Evolutionary conservation across 2,888 invertebrate species (phyloP), one percentile per base, ranked within the genome.

Genomic region (Flexamia atlantica): DNA sequence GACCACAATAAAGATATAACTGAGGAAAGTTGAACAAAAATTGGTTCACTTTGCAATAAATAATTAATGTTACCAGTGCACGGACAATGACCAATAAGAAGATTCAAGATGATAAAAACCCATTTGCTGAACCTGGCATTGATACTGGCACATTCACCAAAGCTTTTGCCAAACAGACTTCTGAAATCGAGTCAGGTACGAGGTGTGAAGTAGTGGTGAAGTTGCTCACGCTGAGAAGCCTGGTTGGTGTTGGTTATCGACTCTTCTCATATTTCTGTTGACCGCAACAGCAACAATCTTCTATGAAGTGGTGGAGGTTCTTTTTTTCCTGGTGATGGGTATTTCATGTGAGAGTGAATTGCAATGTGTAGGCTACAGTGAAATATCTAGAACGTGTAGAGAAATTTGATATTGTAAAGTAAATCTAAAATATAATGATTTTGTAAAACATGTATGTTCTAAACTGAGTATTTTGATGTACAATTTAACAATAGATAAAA

Each of bases 31-130:
- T 36, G 9, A 7, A 4, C 36, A 36, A 36, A 9, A 36, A 9
- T 7, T 7, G 5, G 9, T 7, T 36, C 9, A 36, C 36, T 36
- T 36, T 36, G 4, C 36, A 36, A 36, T 36, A 4, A 36, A 36
- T 36, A 36, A 36, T 9, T 36, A 36, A 36, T 9, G 9, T 36
- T 9, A 9, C 4, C 5, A 36, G 9, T 7, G 36, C 4, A 36
- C 36, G 9, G 23, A 23, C 23, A 23, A 72, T 72, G 72, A 72
- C 72, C 42, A 72, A 72, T 42, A 30, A 72, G 72, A 72, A 72
- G 40, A n/a, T 72, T 23, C 20, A 72, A 42, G 68, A 30, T n/a
- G 30, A 68, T 12, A 32, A 10, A 32, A 72, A 42, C 9, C 23
- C 40, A 42, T 23, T 72, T 20, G 72, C 36, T 5, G 42, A 72